These are phyloP conservation scores for Salvelinus sp. DNA, from an alignment of 2,113 vertebrate genomes.

Conservation along the genomic window DNA sequence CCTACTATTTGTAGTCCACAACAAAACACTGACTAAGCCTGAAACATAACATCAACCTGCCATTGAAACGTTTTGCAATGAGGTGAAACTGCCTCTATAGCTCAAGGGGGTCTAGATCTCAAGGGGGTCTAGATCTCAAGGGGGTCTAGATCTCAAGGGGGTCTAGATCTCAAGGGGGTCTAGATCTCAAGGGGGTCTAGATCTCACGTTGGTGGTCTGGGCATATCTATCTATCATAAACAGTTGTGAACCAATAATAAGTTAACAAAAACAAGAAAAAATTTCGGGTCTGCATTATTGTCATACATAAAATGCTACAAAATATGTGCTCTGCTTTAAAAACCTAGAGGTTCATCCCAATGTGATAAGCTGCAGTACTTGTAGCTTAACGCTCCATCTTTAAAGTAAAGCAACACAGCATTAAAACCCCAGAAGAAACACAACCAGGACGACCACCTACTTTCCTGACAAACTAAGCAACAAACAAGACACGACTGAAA, in stretches of 20 bases:
- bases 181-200: too few species aligned
- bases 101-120: too few species aligned
- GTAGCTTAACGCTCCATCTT: too few species aligned
- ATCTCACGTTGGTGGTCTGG: too few species aligned
- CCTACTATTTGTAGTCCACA: too few species aligned
- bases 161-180: too few species aligned
- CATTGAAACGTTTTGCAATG: too few species aligned
- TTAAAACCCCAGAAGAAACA: background rate
- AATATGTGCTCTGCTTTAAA: background rate
- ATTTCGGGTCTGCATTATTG: constrained; percentile 57
- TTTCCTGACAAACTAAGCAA: background rate
- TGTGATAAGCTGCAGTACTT: background rate
- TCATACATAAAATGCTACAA: constrained; percentile 62
- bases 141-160: too few species aligned
- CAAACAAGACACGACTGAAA: constrained; percentile 13
- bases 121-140: too few species aligned
- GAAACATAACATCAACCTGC: too few species aligned
- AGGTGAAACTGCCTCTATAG: too few species aligned
- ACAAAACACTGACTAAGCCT: too few species aligned
- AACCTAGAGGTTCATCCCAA: background rate
- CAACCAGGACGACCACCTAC: background rate
- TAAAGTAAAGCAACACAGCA: background rate
- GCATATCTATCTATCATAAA: background rate
- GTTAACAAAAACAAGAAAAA: constrained; percentile 59
- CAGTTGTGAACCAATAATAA: background rate